Evolutionary conservation across 1,140 invertebrate species (phyloP), one percentile per base, ranked within the genome.

Genomic region (Orius insidiosus): DNA sequence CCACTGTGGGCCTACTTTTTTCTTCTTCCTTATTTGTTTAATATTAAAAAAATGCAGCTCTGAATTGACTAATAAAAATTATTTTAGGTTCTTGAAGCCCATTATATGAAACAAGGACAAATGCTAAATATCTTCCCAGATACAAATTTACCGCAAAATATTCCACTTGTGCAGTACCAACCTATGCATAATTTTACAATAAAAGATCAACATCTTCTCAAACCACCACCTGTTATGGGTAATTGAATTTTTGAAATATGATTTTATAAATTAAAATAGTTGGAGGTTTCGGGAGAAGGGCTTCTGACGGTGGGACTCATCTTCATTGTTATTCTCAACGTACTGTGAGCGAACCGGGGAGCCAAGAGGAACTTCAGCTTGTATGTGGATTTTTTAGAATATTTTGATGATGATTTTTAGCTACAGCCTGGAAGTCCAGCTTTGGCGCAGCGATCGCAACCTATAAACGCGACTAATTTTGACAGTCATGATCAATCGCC

Each of bases 301-400:
- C 92, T 40, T 95, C 89, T 5, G 92, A 97, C 68, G 92, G 92
- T 54, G 90, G 92, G 43, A 90, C 89, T 35, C 92, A 95, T 70
- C 73, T 93, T 32, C 80, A 85, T 52, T 77, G 80, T 55, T 78
- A 74, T 55, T 82, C 76, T 60, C 76, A 75, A 55, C 72, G 69
- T 52, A 61, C 69, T 57, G 69, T 66, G 61, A 76, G 71, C 62
- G 72, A 77, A 53, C 71, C 74, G 40, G 74, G 72, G 31, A 78
- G 74, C 53, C 68, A 74, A 56, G 72, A 75, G 61, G 67, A 68
- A 53, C 60, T 70, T 32, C 67, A 68, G 48, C 56, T 65, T 45
- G 66, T 70, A 57, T 59, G 58, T 52, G 5, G 13, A 14, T 16
- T 19, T 41, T 14, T 3, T 16, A 16, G 39, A n/a, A 4, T 10